Percentiles rank a stretch among this genome's conserved stretches.
Conservation (phyloP, 1,140 invertebrate species). For the Brachionus paranguensis region DNA sequence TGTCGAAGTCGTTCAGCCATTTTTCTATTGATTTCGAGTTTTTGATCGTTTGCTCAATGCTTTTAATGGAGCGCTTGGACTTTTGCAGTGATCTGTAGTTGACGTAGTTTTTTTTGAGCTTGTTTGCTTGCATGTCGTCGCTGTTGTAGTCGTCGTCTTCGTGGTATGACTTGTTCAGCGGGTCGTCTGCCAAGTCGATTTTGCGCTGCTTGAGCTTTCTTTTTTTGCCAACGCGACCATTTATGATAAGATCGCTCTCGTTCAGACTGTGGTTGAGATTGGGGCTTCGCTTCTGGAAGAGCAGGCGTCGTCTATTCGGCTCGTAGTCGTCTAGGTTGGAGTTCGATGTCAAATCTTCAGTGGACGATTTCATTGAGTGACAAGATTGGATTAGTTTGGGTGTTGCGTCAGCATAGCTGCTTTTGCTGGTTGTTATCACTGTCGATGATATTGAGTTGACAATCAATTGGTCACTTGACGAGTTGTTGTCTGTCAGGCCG, state of each 20-base stretch:
- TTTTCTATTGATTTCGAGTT: conserved; percentile 37
- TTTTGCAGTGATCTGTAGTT: conserved; percentile 20
- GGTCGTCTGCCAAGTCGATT: background rate
- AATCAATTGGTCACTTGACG: background rate
- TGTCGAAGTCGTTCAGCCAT: conserved; percentile 30
- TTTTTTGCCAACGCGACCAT: background rate
- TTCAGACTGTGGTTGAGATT: conserved; percentile 20
- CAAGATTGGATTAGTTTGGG: conserved; percentile 1
- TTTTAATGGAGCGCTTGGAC: conserved; percentile 22
- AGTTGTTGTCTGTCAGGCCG: background rate
- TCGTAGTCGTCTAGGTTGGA: background rate
- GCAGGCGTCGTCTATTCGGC: background rate
- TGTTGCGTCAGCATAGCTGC: background rate
- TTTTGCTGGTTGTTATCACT: conserved; percentile 14
- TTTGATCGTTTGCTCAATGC: conserved; percentile 9
- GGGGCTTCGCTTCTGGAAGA: background rate
- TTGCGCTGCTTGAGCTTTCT: conserved; percentile 10
- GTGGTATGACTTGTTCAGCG: background rate
- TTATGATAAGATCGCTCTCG: background rate
- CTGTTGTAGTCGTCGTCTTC: background rate
- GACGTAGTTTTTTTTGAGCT: background rate
- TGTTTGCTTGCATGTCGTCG: background rate
- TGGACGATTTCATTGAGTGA: conserved; percentile 8
- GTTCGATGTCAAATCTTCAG: conserved; percentile 11
- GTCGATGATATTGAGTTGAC: background rate